phyloP scores from a whole-genome alignment of 2,797 vertebrate genomes.

The Tapera naevia region DNA sequence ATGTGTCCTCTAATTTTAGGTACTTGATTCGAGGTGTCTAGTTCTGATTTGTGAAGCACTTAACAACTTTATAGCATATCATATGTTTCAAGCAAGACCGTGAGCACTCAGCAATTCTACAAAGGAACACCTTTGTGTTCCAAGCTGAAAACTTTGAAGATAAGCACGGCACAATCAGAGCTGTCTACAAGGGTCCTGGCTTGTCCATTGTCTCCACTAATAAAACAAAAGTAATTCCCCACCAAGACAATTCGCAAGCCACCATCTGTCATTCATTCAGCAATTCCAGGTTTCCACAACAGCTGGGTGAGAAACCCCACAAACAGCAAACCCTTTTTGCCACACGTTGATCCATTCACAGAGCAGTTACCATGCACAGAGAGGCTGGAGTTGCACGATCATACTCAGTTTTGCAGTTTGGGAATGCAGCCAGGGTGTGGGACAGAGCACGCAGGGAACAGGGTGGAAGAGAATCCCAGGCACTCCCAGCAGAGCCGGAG shows the following conservation, averaged over 20 bases:
- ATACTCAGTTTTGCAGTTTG: not conserved
- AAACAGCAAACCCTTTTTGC: rapidly evolving
- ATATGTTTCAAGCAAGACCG: not conserved
- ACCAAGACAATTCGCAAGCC: not conserved
- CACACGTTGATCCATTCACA: not conserved
- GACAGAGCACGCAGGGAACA: not conserved
- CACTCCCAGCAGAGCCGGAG: not conserved
- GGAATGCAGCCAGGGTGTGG: not conserved
- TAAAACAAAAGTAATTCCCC: not conserved
- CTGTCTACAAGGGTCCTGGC: not conserved
- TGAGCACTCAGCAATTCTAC: not conserved
- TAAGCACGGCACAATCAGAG: not conserved
- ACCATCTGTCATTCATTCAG: not conserved
- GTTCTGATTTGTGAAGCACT: conserved; percentile 2
- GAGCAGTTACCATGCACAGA: not conserved
- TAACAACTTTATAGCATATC: not conserved
- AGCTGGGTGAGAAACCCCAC: not conserved
- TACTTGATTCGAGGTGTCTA: not conserved
- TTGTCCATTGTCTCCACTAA: not conserved
- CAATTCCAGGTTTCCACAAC: not conserved
- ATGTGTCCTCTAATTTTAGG: not conserved
- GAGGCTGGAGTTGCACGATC: not conserved
- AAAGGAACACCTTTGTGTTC: not conserved
- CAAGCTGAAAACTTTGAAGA: not conserved
- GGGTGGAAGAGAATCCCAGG: not conserved